These are phyloP conservation scores for Lasioglossum pauxillum DNA, from an alignment of 2,888 invertebrate species.

Conservation along the genomic window DNA sequence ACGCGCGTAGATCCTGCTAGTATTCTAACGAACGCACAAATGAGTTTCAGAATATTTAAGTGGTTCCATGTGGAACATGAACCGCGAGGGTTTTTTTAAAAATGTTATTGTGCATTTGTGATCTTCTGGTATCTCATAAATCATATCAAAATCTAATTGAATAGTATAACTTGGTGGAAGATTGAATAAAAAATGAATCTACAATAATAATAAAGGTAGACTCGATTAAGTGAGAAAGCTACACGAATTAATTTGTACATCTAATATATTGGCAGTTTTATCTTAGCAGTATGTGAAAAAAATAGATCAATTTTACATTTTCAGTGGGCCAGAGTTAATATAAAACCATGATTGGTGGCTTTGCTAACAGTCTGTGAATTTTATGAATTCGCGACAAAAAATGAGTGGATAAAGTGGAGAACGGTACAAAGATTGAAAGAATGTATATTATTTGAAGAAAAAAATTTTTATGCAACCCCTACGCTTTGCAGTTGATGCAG, in stretches of 20 bases:
- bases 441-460: not conserved
- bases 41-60: not conserved
- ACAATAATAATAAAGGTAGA: not conserved
- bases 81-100: rapidly evolving
- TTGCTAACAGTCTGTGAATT: not conserved
- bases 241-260: not conserved
- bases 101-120: not conserved
- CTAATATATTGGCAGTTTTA: not conserved
- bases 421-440: not conserved
- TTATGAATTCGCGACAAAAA: not conserved
- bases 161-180: not conserved
- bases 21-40: not conserved
- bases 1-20: not conserved
- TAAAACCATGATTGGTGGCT: not conserved
- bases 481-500: not conserved
- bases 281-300: not conserved
- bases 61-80: not conserved
- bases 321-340: not conserved
- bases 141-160: not conserved
- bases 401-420: not conserved
- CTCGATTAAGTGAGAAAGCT: not conserved
- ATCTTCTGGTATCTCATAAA: not conserved
- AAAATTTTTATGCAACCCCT: not conserved
- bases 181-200: not conserved
- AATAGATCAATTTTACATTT: not conserved